A percentile compares a stretch with the other conserved stretches of the same genome.
These are phyloP conservation scores for Gadus chalcogrammus DNA, from an alignment of 2,113 vertebrate species.

Conservation along the genomic window DNA sequence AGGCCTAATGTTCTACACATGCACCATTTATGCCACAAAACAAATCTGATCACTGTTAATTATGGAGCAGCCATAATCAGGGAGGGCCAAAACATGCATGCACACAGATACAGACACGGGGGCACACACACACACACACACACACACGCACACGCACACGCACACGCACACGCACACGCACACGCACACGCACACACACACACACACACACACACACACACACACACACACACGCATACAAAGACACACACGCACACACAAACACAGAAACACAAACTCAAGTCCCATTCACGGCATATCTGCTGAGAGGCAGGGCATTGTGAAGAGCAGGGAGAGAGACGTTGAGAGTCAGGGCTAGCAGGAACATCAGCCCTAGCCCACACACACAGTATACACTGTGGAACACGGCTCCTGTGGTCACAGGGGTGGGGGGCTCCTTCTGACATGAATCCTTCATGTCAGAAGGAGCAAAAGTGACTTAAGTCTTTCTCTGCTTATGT, in stretches of 20 bases:
- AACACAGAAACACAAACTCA: background rate
- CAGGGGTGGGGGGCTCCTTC: background rate
- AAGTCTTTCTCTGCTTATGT: too few relatives aligned
- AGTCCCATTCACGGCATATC: constrained; percentile 10
- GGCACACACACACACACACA: constrained; percentile 21
- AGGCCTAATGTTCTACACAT: constrained; percentile 98
- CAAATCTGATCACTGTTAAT: constrained; percentile 99
- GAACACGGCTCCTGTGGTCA: constrained; percentile 47
- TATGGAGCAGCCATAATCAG: constrained; percentile 95
- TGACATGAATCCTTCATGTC: too few relatives aligned
- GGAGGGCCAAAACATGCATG: constrained; percentile 49
- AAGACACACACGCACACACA: constrained; percentile 8
- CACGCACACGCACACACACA: background rate
- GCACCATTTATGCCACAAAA: constrained; percentile 99
- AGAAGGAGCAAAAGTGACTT: too few relatives aligned
- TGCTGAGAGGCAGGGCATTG: constrained; percentile 22
- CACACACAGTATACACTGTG: constrained; percentile 54
- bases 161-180: constrained; percentile 4
- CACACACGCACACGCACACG: constrained; percentile 7
- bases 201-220: constrained; percentile 4
- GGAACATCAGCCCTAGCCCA: constrained; percentile 20
- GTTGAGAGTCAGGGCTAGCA: constrained; percentile 20
- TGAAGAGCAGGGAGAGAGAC: constrained; percentile 27
- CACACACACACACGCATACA: background rate
- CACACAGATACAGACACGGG: constrained; percentile 5